Evolutionary conservation across 2,797 vertebrate species (phyloP).

Genomic region (Semaprochilodus insignis): DNA sequence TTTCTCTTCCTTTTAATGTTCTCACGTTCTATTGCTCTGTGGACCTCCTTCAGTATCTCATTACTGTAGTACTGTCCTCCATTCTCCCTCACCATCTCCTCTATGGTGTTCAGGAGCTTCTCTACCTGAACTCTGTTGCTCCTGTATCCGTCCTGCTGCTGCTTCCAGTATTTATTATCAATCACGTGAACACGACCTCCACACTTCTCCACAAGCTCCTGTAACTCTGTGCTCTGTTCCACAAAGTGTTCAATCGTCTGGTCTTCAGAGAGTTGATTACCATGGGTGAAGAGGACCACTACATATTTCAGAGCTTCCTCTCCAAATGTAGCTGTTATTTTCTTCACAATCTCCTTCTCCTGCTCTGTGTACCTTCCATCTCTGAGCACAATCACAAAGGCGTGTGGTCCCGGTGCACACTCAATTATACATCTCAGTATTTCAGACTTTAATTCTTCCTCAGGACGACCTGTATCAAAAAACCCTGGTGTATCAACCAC

Average conservation of each 20-base stretch:
- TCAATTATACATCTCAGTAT: slow-evolving; percentile 62
- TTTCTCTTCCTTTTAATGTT: background rate
- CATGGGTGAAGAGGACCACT: slow-evolving; percentile 68
- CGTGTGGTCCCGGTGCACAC: slow-evolving; percentile 66
- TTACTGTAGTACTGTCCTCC: slow-evolving; percentile 35
- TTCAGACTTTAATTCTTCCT: slow-evolving; percentile 44
- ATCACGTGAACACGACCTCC: slow-evolving; percentile 50
- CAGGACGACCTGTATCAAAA: slow-evolving; percentile 25
- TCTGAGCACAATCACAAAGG: slow-evolving; percentile 71
- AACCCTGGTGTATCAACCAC: slow-evolving; percentile 13
- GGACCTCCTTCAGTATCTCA: slow-evolving; percentile 37
- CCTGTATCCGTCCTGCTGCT: slow-evolving; percentile 24
- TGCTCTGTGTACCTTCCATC: slow-evolving; percentile 69
- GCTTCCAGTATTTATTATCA: slow-evolving; percentile 47
- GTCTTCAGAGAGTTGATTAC: slow-evolving; percentile 52
- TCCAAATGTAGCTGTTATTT: slow-evolving; percentile 61
- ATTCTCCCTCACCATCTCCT: slow-evolving; percentile 21
- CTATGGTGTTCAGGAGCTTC: slow-evolving; percentile 41
- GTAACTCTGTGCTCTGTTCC: slow-evolving; percentile 28
- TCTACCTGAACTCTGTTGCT: slow-evolving; percentile 53
- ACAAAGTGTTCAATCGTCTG: slow-evolving; percentile 47
- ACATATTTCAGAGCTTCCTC: slow-evolving; percentile 61
- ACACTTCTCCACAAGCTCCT: slow-evolving; percentile 48
- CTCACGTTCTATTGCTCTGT: slow-evolving; percentile 25
- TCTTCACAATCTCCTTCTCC: slow-evolving; percentile 51